phyloP scores from a whole-genome alignment of 53 echinoderm and acorn worm species.

The Holothuria scabra region DNA sequence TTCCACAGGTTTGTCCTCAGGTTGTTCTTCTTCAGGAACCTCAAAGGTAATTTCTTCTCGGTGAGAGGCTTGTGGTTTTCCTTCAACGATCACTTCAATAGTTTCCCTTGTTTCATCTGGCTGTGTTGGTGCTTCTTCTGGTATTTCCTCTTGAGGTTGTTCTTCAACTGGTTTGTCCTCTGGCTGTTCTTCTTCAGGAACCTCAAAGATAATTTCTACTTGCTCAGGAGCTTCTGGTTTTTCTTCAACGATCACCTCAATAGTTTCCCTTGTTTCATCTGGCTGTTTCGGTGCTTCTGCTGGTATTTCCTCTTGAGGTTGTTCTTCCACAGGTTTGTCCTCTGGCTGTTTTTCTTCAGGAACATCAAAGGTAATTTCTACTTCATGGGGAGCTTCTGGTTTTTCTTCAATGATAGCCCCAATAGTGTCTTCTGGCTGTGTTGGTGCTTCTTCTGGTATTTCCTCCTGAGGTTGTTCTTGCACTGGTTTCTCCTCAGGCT shows the following conservation, averaged over 20 bases:
- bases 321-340: conserved; percentile 28
- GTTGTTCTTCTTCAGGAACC: conserved; percentile 16
- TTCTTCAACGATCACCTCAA: conserved; percentile 26
- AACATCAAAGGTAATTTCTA: conserved; percentile 49
- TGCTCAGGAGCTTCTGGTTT: conserved; percentile 33
- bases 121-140: background rate
- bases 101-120: conserved; percentile 2
- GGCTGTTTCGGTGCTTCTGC: conserved; percentile 12
- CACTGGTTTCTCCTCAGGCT: conserved; percentile 20
- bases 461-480: conserved; percentile 45
- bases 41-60: conserved; percentile 42
- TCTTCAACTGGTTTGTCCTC: too few species aligned
- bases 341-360: conserved; percentile 24
- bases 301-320: conserved; percentile 32
- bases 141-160: conserved; percentile 3
- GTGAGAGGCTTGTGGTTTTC: conserved; percentile 24
- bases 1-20: conserved; percentile 37
- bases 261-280: conserved; percentile 45
- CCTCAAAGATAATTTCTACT: conserved; percentile 33
- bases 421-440: background rate
- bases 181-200: conserved; percentile 21
- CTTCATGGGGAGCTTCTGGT: conserved; percentile 37
- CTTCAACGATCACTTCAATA: conserved; percentile 36
- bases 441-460: background rate
- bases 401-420: conserved; percentile 53